phyloP scores from a whole-genome alignment of 35 echinoderm and acorn worm genomes.

The Heliocidaris erythrogramma region DNA sequence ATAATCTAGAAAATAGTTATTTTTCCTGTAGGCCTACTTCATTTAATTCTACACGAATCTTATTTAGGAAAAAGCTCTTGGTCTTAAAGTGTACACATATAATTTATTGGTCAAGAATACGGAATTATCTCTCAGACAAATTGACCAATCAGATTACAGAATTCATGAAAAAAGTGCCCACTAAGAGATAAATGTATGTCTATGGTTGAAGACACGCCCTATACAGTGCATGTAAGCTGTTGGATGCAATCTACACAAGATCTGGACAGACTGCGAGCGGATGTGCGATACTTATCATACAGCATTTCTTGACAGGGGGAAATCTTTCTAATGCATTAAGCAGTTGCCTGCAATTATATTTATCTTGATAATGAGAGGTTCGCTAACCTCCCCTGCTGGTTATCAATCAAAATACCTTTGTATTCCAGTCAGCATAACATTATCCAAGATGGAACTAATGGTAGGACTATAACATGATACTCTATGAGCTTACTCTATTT shows the following conservation, averaged over 20 bases:
- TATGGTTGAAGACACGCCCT: not conserved
- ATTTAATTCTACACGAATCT: no score
- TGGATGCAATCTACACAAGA: not conserved
- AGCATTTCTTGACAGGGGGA: not conserved
- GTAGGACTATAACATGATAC: not conserved
- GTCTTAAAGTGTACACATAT: no score
- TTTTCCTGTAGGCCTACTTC: no score
- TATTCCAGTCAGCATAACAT: not conserved
- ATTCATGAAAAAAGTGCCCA: no score
- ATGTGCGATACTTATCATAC: not conserved
- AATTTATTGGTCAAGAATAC: no score
- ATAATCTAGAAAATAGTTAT: no score
- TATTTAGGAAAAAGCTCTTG: no score
- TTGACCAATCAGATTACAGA: no score
- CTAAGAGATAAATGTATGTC: no score
- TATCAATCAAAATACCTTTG: constrained; percentile 18
- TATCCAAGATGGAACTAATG: not conserved
- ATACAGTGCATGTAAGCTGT: not conserved
- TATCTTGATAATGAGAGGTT: not conserved
- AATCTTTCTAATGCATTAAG: not conserved
- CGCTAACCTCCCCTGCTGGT: not conserved
- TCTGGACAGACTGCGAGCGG: not conserved
- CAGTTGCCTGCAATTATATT: constrained; percentile 3
- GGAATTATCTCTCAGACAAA: no score
- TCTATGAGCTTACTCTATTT: no score